phyloP scores from a whole-genome alignment of 2,113 vertebrate species.

The Aramus guarauna region DNA sequence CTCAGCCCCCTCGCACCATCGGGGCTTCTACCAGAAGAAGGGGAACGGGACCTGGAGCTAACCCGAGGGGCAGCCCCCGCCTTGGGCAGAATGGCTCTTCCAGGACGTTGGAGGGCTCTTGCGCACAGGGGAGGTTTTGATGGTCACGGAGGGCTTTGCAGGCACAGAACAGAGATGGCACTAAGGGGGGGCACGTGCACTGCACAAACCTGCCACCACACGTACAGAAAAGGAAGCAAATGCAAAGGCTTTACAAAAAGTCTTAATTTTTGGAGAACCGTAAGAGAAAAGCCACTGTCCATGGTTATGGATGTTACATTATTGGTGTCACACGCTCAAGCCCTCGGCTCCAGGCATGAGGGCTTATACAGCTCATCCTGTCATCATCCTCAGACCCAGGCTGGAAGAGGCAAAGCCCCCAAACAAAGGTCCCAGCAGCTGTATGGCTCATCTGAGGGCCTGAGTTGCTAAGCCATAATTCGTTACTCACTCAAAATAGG shows the following conservation, averaged over 20 bases:
- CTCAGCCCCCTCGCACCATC: too few species aligned
- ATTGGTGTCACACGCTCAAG: neutral
- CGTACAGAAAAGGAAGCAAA: neutral
- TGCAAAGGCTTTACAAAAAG: neutral
- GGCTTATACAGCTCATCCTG: neutral
- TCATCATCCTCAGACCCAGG: neutral
- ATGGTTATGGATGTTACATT: accelerated
- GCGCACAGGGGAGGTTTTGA: neutral
- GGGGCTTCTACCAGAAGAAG: neutral
- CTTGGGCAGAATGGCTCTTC: neutral
- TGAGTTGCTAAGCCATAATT: neutral
- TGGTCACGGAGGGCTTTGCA: neutral
- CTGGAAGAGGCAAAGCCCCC: neutral
- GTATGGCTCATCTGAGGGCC: neutral
- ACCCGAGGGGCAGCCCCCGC: neutral
- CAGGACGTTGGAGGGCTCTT: neutral
- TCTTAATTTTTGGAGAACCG: neutral
- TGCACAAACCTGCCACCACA: neutral
- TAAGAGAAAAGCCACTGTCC: neutral
- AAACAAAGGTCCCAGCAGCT: neutral
- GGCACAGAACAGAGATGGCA: neutral
- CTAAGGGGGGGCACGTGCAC: neutral
- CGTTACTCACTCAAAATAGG: neutral
- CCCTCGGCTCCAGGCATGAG: neutral
- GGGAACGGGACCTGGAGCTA: neutral